These are phyloP conservation scores for Tinamus guttatus DNA, from an alignment of 2,113 vertebrate species.

Conservation along the genomic window DNA sequence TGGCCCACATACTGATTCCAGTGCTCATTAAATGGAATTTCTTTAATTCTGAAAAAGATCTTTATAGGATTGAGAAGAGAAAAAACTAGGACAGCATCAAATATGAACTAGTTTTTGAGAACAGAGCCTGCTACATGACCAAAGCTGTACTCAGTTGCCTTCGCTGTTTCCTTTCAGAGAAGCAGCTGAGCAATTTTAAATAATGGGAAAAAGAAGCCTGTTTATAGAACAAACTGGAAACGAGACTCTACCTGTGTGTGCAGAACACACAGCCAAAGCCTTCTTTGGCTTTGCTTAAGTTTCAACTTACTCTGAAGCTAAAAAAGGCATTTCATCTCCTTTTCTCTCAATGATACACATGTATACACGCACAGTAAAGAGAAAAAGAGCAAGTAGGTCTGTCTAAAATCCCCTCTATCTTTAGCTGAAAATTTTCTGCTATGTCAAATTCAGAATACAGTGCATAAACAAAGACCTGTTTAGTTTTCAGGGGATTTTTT, in stretches of 20 bases:
- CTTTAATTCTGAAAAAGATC: slow-evolving; percentile 25
- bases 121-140: slow-evolving; percentile 25
- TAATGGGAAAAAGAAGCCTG: slow-evolving; percentile 58
- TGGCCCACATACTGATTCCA: background rate
- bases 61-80: slow-evolving; percentile 31
- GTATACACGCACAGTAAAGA: background rate
- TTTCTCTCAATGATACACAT: slow-evolving; percentile 31
- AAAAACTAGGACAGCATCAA: slow-evolving; percentile 7
- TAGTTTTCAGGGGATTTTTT: slow-evolving; percentile 42
- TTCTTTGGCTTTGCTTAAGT: slow-evolving; percentile 63
- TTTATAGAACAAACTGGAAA: slow-evolving; percentile 63
- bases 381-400: background rate
- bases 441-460: slow-evolving; percentile 32
- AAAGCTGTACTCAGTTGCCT: slow-evolving; percentile 34
- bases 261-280: slow-evolving; percentile 37
- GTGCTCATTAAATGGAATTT: background rate
- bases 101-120: slow-evolving; percentile 44
- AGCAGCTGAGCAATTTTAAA: slow-evolving; percentile 56
- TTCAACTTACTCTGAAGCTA: slow-evolving; percentile 68
- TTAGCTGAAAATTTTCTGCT: slow-evolving; percentile 28
- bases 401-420: slow-evolving; percentile 1
- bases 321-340: slow-evolving; percentile 51
- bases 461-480: slow-evolving; percentile 25
- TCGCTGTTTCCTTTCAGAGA: slow-evolving; percentile 56
- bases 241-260: slow-evolving; percentile 69